These are phyloP conservation scores for Choloepus hoffmanni DNA, from an alignment of 2,113 vertebrate species.

Conservation along the genomic window DNA sequence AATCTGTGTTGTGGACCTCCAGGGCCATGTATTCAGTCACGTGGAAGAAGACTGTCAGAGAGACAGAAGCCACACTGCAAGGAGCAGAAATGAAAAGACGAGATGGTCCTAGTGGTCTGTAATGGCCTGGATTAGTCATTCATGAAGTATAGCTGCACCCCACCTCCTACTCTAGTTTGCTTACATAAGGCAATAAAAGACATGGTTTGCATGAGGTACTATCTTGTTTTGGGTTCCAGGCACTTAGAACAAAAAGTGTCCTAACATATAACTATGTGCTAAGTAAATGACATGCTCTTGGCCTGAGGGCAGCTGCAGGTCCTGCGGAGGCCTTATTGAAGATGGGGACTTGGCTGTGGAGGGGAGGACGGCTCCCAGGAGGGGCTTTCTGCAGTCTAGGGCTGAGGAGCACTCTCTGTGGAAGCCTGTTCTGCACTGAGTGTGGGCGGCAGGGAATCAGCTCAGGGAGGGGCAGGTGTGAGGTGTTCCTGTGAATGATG, in stretches of 20 bases:
- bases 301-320: background rate
- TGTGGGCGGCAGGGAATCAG: background rate
- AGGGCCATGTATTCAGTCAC: background rate
- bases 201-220: background rate
- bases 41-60: background rate
- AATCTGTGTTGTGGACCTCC: too few relatives aligned
- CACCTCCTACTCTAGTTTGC: background rate
- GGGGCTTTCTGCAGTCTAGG: too few relatives aligned
- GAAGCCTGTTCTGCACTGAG: background rate
- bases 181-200: background rate
- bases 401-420: background rate
- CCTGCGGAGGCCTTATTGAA: background rate
- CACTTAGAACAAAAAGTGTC: too few relatives aligned
- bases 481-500: constrained; percentile 46
- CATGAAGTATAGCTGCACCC: background rate
- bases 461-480: background rate
- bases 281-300: background rate
- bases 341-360: background rate
- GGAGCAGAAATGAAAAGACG: background rate
- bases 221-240: background rate
- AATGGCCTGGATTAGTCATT: background rate
- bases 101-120: background rate
- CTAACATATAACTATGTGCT: background rate
- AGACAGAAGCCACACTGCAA: background rate
- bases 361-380: background rate